These are phyloP conservation scores for Rhinoptilus africanus DNA, from an alignment of 2,113 vertebrate species.

Conservation along the genomic window DNA sequence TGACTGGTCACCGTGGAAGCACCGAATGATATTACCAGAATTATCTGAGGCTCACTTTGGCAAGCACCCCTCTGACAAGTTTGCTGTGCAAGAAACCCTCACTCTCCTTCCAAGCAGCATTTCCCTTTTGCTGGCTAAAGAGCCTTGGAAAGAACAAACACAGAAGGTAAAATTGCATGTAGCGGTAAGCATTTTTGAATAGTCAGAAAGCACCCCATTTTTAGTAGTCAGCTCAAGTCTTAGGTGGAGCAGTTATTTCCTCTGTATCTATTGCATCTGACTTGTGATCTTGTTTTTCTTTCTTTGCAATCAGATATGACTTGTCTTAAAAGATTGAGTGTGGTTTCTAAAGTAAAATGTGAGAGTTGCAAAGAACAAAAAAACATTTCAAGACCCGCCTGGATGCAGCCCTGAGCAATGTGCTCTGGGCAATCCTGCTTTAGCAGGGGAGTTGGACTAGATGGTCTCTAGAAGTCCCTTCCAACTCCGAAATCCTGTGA, in stretches of 20 bases:
- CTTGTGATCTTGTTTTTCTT: neutral
- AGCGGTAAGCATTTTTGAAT: neutral
- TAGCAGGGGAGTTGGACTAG: too few relatives aligned
- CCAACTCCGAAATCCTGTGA: too few relatives aligned
- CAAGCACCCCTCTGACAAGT: conserved; percentile 52
- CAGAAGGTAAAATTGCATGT: conserved; percentile 79
- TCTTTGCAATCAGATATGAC: neutral
- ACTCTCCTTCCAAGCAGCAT: conserved; percentile 82
- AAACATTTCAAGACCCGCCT: too few relatives aligned
- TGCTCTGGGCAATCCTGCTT: too few relatives aligned
- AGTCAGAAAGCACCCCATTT: neutral
- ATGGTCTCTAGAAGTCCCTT: too few relatives aligned
- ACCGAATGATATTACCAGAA: neutral
- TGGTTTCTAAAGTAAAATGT: neutral
- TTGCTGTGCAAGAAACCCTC: conserved; percentile 73
- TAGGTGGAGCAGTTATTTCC: neutral
- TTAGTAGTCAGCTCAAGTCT: neutral
- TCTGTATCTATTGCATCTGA: neutral
- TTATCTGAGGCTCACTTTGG: conserved; percentile 63
- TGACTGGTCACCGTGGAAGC: conserved; percentile 81
- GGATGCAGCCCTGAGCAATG: too few relatives aligned
- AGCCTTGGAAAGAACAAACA: conserved; percentile 88
- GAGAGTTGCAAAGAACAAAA: neutral
- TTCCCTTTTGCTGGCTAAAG: conserved; percentile 82
- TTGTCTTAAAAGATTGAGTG: neutral